Percentiles rank a stretch among this genome's conserved stretches.
Conservation (phyloP, 2,113 vertebrate species). For the Leuciscus idus region DNA sequence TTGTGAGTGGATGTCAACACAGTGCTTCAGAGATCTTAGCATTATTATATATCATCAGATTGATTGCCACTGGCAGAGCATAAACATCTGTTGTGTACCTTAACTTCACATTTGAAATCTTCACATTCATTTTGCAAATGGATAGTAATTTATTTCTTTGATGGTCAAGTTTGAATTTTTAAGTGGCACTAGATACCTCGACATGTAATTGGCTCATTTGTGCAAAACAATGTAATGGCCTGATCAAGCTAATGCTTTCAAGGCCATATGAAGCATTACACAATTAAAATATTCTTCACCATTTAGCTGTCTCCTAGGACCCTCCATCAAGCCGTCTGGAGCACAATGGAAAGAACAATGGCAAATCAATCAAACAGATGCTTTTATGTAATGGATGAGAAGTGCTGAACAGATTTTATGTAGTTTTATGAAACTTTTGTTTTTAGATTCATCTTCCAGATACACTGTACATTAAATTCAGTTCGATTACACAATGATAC, state of each 20-base stretch:
- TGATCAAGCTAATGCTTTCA: slow-evolving; percentile 41
- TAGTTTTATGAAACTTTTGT: slow-evolving; percentile 7
- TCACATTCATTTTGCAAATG: slow-evolving; percentile 19
- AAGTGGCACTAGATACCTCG: slow-evolving; percentile 1
- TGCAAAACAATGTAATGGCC: slow-evolving; percentile 40
- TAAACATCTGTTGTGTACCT: slow-evolving; percentile 1
- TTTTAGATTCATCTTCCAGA: background rate
- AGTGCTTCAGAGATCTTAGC: background rate
- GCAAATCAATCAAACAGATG: slow-evolving; percentile 22
- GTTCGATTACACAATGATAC: slow-evolving; percentile 40
- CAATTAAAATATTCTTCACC: slow-evolving; percentile 39
- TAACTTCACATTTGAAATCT: background rate
- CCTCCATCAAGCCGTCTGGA: background rate
- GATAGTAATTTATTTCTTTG: background rate
- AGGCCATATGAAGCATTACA: slow-evolving; percentile 30
- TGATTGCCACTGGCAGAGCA: background rate
- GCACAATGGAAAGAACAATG: slow-evolving; percentile 39
- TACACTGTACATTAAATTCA: slow-evolving; percentile 21
- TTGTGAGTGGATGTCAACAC: background rate
- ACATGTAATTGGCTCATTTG: slow-evolving; percentile 45
- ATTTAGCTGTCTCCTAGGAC: slow-evolving; percentile 26
- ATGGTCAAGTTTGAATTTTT: slow-evolving; percentile 6
- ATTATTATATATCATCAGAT: background rate
- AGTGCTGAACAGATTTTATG: background rate
- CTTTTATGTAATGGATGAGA: slow-evolving; percentile 35